phyloP scores from a whole-genome alignment of 92 coral and sea anemone genomes.

The Metridium senile region DNA sequence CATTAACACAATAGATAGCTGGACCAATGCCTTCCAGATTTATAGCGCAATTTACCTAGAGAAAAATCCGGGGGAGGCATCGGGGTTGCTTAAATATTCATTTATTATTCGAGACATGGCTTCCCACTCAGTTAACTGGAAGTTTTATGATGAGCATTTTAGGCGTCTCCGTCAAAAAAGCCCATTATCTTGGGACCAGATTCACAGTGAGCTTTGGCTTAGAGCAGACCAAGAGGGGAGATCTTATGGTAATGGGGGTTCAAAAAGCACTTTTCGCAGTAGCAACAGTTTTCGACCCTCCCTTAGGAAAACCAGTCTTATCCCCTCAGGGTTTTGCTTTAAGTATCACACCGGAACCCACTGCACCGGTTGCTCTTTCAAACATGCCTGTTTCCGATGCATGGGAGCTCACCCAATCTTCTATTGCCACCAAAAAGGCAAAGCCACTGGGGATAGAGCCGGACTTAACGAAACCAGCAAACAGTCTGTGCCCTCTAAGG shows the following conservation, averaged over 20 bases:
- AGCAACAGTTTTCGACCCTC: conserved; percentile 1
- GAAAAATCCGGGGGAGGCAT: conserved; percentile 28
- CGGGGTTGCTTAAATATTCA: conserved; percentile 49
- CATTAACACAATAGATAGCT: conserved; percentile 38
- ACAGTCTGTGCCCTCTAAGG: too few relatives aligned
- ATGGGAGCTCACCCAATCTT: conserved; percentile 42
- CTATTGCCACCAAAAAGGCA: conserved; percentile 24
- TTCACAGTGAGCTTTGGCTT: conserved; percentile 66
- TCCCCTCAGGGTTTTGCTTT: conserved; percentile 43
- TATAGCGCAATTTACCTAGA: conserved; percentile 43
- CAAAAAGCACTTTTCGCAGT: too few relatives aligned
- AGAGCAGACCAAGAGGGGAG: conserved; percentile 24
- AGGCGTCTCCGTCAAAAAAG: conserved; percentile 36
- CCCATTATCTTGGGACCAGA: conserved; percentile 45
- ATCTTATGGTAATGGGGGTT: background rate
- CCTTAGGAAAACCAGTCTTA: background rate
- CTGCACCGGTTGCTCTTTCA: conserved; percentile 45
- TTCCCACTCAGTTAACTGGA: conserved; percentile 40
- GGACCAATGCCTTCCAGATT: conserved; percentile 57
- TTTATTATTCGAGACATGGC: conserved; percentile 50
- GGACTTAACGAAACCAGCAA: too few relatives aligned
- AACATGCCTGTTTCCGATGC: conserved; percentile 54
- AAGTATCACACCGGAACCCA: conserved; percentile 40
- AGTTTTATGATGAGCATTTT: conserved; percentile 50
- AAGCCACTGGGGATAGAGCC: too few relatives aligned